Evolutionary conservation across 1,140 invertebrate species (phyloP).

Genomic region (Schmidtea mediterranea): DNA sequence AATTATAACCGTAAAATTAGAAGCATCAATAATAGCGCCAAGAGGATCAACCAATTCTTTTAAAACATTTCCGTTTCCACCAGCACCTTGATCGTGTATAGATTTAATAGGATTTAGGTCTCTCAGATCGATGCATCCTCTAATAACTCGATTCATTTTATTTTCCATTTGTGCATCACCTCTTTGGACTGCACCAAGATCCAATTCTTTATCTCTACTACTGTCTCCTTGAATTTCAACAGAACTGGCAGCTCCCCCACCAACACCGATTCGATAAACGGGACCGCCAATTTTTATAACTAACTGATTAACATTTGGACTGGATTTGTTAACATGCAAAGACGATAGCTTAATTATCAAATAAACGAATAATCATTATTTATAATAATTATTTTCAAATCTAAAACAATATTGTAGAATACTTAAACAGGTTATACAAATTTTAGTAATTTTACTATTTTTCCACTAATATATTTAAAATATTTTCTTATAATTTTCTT

Average conservation of each 20-base stretch:
- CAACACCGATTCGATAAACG: slow-evolving; percentile 74
- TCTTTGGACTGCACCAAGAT: slow-evolving; percentile 82
- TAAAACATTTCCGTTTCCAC: slow-evolving; percentile 86
- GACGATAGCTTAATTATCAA: too few relatives aligned
- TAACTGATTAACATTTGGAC: slow-evolving; percentile 31
- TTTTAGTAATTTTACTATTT: too few relatives aligned
- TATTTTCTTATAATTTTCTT: too few relatives aligned
- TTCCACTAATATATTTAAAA: too few relatives aligned
- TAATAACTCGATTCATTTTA: slow-evolving; percentile 66
- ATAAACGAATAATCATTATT: too few relatives aligned
- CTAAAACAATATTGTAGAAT: too few relatives aligned
- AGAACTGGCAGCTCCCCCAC: slow-evolving; percentile 76
- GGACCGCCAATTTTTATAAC: slow-evolving; percentile 82
- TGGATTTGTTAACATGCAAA: too few relatives aligned
- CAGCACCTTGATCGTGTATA: slow-evolving; percentile 83
- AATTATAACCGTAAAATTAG: slow-evolving; percentile 24
- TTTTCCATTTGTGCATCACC: slow-evolving; percentile 96
- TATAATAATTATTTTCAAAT: too few relatives aligned
- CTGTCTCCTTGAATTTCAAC: slow-evolving; percentile 58
- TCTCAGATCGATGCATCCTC: slow-evolving; percentile 57
- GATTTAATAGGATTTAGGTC: slow-evolving; percentile 59
- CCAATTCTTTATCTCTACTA: slow-evolving; percentile 40
- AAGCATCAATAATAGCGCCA: slow-evolving; percentile 62
- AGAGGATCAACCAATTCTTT: slow-evolving; percentile 79
- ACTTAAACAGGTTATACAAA: too few relatives aligned